Base-by-base conservation (phyloP, 2,113 vertebrate species). In the Vombatus ursinus region DNA sequence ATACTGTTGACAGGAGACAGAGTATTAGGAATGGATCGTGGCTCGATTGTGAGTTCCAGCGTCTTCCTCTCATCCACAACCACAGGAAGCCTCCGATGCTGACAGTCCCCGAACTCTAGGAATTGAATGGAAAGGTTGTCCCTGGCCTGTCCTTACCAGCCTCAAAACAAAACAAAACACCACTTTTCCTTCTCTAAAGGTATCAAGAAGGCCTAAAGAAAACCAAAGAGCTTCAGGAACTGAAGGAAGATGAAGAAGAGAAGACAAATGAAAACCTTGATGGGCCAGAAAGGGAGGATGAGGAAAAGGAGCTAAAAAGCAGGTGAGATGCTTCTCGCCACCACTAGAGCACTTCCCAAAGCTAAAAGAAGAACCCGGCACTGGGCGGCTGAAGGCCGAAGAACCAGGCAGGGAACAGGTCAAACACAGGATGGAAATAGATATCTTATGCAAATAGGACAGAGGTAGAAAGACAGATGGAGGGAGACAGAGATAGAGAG, bases 151-250 rank as follows among this genome's bases (percentile, higher is more conserved):
- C 0, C 22, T 91, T 96, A 31, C 25, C 89, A 95, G 44, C 96
- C n/a, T 97, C 94, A 96, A 6, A 68, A 44, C 16, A 22, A 84
- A 77, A 44, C 2, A 37, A 68, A 68, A 68, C 57, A 37, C 94
- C 24, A 95, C 94, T 95, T 44, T 95, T 97, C 0, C 91, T 92
- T 95, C 5, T 37, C 92, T 98, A 96, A 96, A 99, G 99, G 61
- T 99, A 98, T 97, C 99, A 99, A 96, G 99, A 99, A 98, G 99
- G 98, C 94, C 98, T 99, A 96, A 99, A 99, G 96, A 99, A 98
- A 97, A 98, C 95, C 92, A 98, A 98, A 97, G 98, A 99, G 96
- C 98, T 99, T 96, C 98, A 98, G 61, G 98, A 98, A 31, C 94
- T 99, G 61, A 99, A 98, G 68, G 99, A 99, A 92, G 98, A 99